Base-by-base conservation (phyloP, 2,888 invertebrate genomes). In the Vannuccia rotundouncinata region DNA sequence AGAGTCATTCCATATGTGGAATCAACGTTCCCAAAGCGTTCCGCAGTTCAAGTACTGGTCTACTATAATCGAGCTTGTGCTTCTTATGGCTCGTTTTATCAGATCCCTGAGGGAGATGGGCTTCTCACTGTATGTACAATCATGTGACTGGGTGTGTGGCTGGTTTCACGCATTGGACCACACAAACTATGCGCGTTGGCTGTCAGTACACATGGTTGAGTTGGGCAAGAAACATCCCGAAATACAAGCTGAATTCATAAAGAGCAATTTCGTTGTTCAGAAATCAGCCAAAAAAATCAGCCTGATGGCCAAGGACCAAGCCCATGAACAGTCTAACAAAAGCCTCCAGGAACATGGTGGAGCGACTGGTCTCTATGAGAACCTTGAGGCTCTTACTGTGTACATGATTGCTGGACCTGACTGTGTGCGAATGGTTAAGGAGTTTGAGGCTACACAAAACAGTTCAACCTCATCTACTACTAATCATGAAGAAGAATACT, bases 81-180 rank as follows among this genome's bases (percentile, higher is more conserved):
- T 77, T 10, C 79, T 66, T 25, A 78, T 77, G 28, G n/a, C 59
- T 22, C 78, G 28, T 13, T 59, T 29, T 29, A 22, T 66, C 29
- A 75, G 76, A 25, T 79, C 59, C 59, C 45, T 45, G 29, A 29
- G 79, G 59, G 45, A 60, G 29, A 22, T 22, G 25, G 77, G 79
- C 76, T 79, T 78, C 29, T 29, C 76, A 60, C 60, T 78, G 29
- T 79, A 79, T 79, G 79, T 79, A 75, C 77, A 79, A 22, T 5
- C 79, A 79, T 77, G 79, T 79, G 79, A 79, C 60, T 22, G 79
- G 10, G 79, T 78, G 28, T 79, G 79, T 78, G 79, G 79, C 22
- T 79, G 76, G 79, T 79, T 79, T 79, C 79, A 79, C 29, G 29
- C 76, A 27, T 29, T 79, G 17, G 79, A 79, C 60, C 79, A 79